Percentiles rank a stretch among this genome's conserved stretches.
Conservation (phyloP, 92 coral and sea anemone genomes). For the Porites lobata region DNA sequence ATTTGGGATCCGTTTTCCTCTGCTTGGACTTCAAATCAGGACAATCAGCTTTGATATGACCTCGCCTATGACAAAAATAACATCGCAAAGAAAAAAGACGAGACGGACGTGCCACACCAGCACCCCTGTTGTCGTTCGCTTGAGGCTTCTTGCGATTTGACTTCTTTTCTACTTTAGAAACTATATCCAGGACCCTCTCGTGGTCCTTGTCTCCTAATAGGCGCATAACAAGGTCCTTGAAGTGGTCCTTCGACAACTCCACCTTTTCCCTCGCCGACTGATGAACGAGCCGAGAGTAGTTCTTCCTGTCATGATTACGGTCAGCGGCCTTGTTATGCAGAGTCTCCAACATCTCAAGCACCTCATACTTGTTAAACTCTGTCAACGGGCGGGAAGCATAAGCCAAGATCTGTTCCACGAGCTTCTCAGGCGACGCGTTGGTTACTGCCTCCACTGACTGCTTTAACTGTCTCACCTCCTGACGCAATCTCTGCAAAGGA, state of each 20-base stretch:
- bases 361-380: neutral
- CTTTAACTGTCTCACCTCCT: neutral
- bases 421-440: too few relatives aligned
- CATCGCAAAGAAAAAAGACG: neutral
- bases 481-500: too few relatives aligned
- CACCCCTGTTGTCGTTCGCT: neutral
- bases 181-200: neutral
- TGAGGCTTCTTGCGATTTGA: neutral
- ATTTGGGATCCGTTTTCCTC: conserved; percentile 1
- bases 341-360: conserved; percentile 11
- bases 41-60: conserved; percentile 9
- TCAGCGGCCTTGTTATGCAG: conserved; percentile 19
- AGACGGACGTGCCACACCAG: conserved; percentile 20
- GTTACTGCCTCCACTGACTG: neutral
- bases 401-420: too few relatives aligned
- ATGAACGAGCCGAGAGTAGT: conserved; percentile 9
- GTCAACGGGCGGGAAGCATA: too few relatives aligned
- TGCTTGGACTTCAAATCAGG: conserved; percentile 1
- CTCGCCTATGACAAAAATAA: conserved; percentile 7
- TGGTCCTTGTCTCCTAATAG: neutral
- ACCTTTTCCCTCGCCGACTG: neutral
- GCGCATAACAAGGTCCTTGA: neutral
- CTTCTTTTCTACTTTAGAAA: neutral
- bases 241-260: neutral
- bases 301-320: neutral